phyloP scores from a whole-genome alignment of 1,140 invertebrate species.

The Cydia pomonella region DNA sequence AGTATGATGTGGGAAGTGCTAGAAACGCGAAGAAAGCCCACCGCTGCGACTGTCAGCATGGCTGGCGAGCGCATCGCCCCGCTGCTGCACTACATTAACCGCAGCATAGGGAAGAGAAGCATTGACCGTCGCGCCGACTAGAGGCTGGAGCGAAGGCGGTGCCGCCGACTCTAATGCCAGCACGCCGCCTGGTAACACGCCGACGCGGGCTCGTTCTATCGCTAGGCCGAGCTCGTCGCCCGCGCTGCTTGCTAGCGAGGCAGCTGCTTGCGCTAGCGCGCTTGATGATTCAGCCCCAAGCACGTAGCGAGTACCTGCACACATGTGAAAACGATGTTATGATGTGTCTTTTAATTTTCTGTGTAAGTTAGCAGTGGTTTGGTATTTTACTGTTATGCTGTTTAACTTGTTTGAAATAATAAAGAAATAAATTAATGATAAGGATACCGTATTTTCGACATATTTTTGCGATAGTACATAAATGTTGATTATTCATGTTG shows the following conservation, averaged over 20 bases:
- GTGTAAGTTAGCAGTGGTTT: too few relatives aligned
- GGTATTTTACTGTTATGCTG: too few relatives aligned
- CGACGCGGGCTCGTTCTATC: constrained; percentile 42
- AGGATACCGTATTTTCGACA: neutral
- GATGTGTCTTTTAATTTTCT: too few relatives aligned
- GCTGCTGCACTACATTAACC: constrained; percentile 83
- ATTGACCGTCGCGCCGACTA: constrained; percentile 36
- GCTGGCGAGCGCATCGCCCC: constrained; percentile 80
- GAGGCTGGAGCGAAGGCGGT: constrained; percentile 28
- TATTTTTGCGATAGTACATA: too few relatives aligned
- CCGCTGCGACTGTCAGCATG: constrained; percentile 85
- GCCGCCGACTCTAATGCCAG: constrained; percentile 36
- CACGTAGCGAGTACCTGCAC: constrained; percentile 61
- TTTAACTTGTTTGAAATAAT: too few relatives aligned
- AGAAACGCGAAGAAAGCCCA: constrained; percentile 84
- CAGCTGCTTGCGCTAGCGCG: constrained; percentile 52
- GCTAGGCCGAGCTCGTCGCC: constrained; percentile 35
- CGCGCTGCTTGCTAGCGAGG: constrained; percentile 44
- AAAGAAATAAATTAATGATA: too few relatives aligned
- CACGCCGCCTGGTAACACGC: constrained; percentile 34
- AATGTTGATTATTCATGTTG: too few relatives aligned
- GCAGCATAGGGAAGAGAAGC: constrained; percentile 78
- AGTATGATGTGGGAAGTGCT: constrained; percentile 36
- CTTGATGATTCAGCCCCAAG: constrained; percentile 55
- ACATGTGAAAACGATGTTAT: too few relatives aligned